phyloP scores from a whole-genome alignment of 1,140 invertebrate species.

The Drosophila albomicans region DNA sequence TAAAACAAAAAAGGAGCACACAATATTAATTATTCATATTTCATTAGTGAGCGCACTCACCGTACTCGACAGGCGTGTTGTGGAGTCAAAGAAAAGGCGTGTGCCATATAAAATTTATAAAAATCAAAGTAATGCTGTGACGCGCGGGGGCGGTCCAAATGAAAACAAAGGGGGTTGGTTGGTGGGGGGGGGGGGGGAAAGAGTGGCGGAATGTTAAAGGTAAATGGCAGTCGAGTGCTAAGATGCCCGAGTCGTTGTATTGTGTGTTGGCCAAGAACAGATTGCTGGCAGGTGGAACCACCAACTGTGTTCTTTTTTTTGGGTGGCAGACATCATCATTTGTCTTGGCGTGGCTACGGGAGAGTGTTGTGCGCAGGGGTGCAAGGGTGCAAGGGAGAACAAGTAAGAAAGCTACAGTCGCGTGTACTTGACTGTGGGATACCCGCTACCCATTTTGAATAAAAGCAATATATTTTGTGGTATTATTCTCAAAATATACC shows the following conservation, averaged over 20 bases:
- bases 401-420: too few relatives aligned
- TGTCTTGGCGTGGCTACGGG: constrained; percentile 56
- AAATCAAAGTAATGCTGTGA: constrained; percentile 70
- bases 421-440: too few relatives aligned
- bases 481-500: too few relatives aligned
- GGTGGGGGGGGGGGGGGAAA: neutral
- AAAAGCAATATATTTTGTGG: too few relatives aligned
- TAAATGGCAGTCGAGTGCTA: constrained; percentile 22
- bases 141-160: constrained; percentile 32
- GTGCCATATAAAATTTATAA: constrained; percentile 79
- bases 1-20: constrained; percentile 76
- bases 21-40: constrained; percentile 80
- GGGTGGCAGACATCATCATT: constrained; percentile 69
- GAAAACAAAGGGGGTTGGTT: constrained; percentile 17
- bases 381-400: too few relatives aligned
- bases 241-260: neutral
- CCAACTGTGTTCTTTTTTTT: neutral
- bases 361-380: too few relatives aligned
- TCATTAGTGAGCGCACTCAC: constrained; percentile 68
- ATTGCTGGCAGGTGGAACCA: neutral
- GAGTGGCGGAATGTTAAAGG: constrained; percentile 5
- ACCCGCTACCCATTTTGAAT: too few relatives aligned
- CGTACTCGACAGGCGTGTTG: constrained; percentile 3
- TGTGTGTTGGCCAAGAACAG: neutral
- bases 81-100: constrained; percentile 50